These are phyloP conservation scores for Eledone cirrhosa DNA, from an alignment of 2,888 invertebrate species.

Conservation along the genomic window DNA sequence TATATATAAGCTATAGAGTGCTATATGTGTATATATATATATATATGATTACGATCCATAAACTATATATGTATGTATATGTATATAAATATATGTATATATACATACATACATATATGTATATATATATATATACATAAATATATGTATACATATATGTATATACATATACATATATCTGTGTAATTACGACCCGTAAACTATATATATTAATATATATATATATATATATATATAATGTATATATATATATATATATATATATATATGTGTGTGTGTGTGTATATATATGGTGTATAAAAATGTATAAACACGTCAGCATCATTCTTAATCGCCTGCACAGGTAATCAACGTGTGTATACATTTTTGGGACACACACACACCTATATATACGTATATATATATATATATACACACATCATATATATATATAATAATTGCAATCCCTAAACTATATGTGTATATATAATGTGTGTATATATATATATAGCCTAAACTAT, in stretches of 20 bases:
- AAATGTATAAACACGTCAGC: too few species aligned
- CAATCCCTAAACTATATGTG: too few species aligned
- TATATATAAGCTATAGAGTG: too few species aligned
- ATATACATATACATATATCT: not conserved
- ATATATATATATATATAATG: not conserved
- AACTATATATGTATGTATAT: not conserved
- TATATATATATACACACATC: too few species aligned
- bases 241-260: not conserved
- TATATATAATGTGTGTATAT: not conserved
- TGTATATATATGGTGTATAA: too few species aligned
- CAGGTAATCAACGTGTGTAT: too few species aligned
- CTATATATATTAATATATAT: not conserved
- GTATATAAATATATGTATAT: not conserved
- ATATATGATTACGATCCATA: not conserved
- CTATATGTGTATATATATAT: not conserved
- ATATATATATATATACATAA: not conserved
- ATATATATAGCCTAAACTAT: not conserved
- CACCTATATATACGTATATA: too few species aligned
- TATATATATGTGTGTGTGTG: conserved; percentile 6
- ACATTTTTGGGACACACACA: too few species aligned
- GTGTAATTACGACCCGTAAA: not conserved
- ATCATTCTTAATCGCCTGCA: too few species aligned
- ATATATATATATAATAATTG: too few species aligned
- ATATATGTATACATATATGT: not conserved
- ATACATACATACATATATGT: not conserved